Conservation (phyloP, 2,797 vertebrate genomes). For the Gymnothorax reevesii region DNA sequence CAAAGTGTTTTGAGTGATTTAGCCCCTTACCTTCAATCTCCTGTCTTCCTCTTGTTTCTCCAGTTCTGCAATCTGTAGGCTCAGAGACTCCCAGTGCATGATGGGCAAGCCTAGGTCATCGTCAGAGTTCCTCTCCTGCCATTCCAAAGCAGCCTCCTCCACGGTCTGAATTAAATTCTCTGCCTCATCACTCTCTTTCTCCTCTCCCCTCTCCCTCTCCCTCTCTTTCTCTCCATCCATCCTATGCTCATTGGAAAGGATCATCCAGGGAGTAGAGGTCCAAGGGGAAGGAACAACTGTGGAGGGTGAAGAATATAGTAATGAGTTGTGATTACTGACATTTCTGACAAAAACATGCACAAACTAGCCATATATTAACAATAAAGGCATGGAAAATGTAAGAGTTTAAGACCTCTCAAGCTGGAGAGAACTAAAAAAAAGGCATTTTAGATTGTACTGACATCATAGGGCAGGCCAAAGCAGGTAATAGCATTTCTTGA, state of each 20-base stretch:
- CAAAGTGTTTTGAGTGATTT: no score
- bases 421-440: neutral
- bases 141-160: slow-evolving; percentile 59
- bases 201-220: slow-evolving; percentile 52
- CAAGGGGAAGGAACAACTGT: neutral
- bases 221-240: slow-evolving; percentile 74
- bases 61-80: slow-evolving; percentile 73
- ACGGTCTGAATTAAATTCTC: slow-evolving; percentile 47
- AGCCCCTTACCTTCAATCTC: slow-evolving; percentile 45
- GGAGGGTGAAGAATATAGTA: neutral
- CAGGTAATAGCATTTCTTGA: neutral
- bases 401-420: neutral
- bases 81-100: slow-evolving; percentile 81
- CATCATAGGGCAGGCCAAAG: neutral
- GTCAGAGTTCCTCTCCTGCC: slow-evolving; percentile 66
- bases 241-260: slow-evolving; percentile 11
- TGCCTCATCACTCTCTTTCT: slow-evolving; percentile 58
- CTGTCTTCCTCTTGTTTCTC: slow-evolving; percentile 76
- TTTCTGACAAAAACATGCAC: neutral
- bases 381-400: neutral
- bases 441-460: neutral
- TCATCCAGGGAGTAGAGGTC: slow-evolving; percentile 5
- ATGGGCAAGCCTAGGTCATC: slow-evolving; percentile 75
- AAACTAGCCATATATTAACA: neutral
- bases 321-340: neutral